These are phyloP conservation scores for Lipophrys pholis DNA, from an alignment of 2,113 vertebrate genomes.

Conservation along the genomic window DNA sequence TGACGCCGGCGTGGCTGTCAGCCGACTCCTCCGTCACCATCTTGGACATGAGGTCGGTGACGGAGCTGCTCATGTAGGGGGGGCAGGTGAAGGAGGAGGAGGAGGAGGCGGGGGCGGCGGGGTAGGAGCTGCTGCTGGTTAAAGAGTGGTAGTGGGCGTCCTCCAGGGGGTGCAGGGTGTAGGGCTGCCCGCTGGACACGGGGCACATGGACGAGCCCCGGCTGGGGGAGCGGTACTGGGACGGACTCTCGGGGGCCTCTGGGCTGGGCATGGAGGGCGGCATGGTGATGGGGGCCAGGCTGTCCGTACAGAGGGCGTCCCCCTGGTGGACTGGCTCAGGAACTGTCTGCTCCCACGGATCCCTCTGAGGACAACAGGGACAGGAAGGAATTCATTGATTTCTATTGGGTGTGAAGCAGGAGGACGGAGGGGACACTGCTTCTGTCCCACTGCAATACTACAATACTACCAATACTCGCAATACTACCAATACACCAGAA, in stretches of 20 bases:
- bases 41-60: constrained; percentile 85
- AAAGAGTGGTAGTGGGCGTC: constrained; percentile 86
- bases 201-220: constrained; percentile 79
- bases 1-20: constrained; percentile 64
- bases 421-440: constrained; percentile 22
- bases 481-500: too few species aligned
- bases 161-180: constrained; percentile 88
- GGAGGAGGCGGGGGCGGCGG: constrained; percentile 59
- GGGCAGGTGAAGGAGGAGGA: constrained; percentile 84
- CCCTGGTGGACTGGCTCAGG: constrained; percentile 82
- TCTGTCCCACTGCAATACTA: too few species aligned
- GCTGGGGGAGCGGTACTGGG: constrained; percentile 83
- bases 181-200: constrained; percentile 81
- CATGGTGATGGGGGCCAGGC: constrained; percentile 77
- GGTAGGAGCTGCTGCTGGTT: constrained; percentile 75
- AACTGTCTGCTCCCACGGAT: constrained; percentile 89
- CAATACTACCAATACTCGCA: too few species aligned
- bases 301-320: constrained; percentile 81
- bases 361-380: constrained; percentile 81
- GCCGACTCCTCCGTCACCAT: constrained; percentile 79
- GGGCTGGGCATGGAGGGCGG: constrained; percentile 82
- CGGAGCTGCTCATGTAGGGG: constrained; percentile 81
- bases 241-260: constrained; percentile 73
- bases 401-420: constrained; percentile 4
- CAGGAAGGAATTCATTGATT: too few species aligned